Evolutionary conservation across 2,888 invertebrate species (phyloP).

Genomic region (Cephus spinipes): DNA sequence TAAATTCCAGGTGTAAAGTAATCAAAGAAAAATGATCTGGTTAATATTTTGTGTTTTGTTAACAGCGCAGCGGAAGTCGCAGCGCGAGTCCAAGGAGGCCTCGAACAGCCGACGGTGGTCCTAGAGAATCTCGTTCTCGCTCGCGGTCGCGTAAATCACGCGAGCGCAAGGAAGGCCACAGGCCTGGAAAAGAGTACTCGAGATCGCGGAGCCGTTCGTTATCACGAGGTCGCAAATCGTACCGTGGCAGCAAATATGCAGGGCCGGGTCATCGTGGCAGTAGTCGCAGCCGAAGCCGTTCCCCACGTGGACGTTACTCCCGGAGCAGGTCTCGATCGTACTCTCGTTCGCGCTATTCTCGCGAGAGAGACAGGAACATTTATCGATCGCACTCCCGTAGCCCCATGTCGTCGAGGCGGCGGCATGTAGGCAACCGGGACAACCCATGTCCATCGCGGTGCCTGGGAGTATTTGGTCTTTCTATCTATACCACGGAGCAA

Average conservation of each 20-base stretch:
- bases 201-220: constrained; percentile 63
- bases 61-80: constrained; percentile 56
- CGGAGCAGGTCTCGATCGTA: constrained; percentile 74
- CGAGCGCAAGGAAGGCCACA: constrained; percentile 59
- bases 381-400: constrained; percentile 79
- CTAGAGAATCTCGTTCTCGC: constrained; percentile 60
- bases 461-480: constrained; percentile 95
- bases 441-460: constrained; percentile 90
- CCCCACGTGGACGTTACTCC: constrained; percentile 72
- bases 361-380: constrained; percentile 72
- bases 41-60: constrained; percentile 16
- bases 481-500: constrained; percentile 91
- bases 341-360: constrained; percentile 69
- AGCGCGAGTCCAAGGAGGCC: constrained; percentile 59
- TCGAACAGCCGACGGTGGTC: constrained; percentile 50
- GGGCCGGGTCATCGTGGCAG: constrained; percentile 59
- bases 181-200: constrained; percentile 62
- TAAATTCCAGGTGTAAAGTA: not conserved
- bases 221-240: constrained; percentile 63
- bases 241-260: constrained; percentile 53
- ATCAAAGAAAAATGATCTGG: not conserved
- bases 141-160: constrained; percentile 62
- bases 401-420: constrained; percentile 84
- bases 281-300: constrained; percentile 74
- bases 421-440: constrained; percentile 85